Evolutionary conservation across 2,113 vertebrate species (phyloP).

Genomic region (Actenoides hombroni): DNA sequence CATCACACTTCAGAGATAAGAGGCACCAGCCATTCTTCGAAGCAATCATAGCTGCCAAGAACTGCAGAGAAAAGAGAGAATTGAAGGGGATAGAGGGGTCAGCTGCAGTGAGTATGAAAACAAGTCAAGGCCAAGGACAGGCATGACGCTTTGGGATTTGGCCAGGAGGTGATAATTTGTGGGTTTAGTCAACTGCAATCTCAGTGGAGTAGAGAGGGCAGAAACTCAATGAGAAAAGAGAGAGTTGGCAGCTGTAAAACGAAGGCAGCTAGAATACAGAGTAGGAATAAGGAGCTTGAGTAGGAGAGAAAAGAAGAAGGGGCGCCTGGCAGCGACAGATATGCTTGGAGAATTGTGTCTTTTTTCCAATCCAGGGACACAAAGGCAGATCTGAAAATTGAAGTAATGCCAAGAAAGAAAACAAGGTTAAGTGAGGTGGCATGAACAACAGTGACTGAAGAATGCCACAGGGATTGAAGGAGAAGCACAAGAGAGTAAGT

Average conservation of each 20-base stretch:
- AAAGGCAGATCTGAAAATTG: neutral
- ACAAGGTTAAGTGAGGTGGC: neutral
- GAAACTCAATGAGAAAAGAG: constrained; percentile 15
- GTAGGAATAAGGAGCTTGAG: constrained; percentile 29
- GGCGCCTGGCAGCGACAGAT: neutral
- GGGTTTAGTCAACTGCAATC: constrained; percentile 50
- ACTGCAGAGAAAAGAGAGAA: constrained; percentile 48
- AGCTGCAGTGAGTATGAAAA: constrained; percentile 39
- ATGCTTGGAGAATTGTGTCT: neutral
- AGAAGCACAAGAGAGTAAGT: neutral
- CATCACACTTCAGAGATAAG: constrained; percentile 59
- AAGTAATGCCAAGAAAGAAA: constrained; percentile 25
- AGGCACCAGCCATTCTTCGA: constrained; percentile 45
- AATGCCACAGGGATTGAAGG: neutral
- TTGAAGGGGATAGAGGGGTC: constrained; percentile 35
- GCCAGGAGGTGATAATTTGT: constrained; percentile 61
- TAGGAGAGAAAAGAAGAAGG: neutral
- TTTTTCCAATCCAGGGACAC: neutral
- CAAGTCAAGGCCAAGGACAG: constrained; percentile 55
- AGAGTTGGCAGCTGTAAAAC: constrained; percentile 17
- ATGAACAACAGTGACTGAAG: neutral
- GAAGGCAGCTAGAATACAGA: constrained; percentile 30
- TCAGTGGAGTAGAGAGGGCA: constrained; percentile 40
- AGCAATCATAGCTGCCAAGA: constrained; percentile 46
- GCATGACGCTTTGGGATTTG: constrained; percentile 49